Evolutionary conservation across 2,797 vertebrate species (phyloP).

Genomic region (Euphonia xanthogaster): DNA sequence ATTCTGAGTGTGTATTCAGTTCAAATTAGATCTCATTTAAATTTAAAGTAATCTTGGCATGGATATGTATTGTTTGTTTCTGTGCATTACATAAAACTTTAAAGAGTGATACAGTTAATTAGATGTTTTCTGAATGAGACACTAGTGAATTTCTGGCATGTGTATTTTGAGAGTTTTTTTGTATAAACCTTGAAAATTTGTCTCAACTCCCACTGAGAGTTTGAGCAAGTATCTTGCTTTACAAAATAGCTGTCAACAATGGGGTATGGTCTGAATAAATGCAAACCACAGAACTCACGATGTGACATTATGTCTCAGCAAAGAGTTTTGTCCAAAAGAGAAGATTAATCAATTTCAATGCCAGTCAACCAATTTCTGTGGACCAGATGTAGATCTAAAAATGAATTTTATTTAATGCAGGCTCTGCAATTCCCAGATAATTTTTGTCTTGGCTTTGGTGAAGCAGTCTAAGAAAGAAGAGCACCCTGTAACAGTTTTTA

Average conservation of each 20-base stretch:
- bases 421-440: background rate
- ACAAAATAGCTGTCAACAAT: conserved; percentile 45
- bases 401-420: background rate
- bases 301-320: conserved; percentile 14
- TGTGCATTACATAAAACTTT: conserved; percentile 76
- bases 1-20: conserved; percentile 98
- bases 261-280: background rate
- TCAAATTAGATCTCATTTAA: conserved; percentile 90
- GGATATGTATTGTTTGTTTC: conserved; percentile 90
- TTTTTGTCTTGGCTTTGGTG: background rate
- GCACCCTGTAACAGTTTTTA: background rate
- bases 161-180: conserved; percentile 60
- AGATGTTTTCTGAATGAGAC: conserved; percentile 76
- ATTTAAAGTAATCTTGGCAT: conserved; percentile 91
- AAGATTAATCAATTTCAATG: conserved; percentile 17
- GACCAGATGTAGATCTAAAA: conserved; percentile 64
- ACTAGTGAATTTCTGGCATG: conserved; percentile 76
- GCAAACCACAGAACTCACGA: background rate
- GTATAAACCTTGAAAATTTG: conserved; percentile 73
- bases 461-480: background rate
- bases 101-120: conserved; percentile 77
- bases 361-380: conserved; percentile 39
- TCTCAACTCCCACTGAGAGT: conserved; percentile 68
- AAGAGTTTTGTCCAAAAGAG: conserved; percentile 37
- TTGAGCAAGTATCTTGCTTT: conserved; percentile 65